Evolutionary conservation across 2,113 vertebrate genomes (phyloP), one percentile per base, ranked within the genome.

Genomic region (Falcunculus frontatus): DNA sequence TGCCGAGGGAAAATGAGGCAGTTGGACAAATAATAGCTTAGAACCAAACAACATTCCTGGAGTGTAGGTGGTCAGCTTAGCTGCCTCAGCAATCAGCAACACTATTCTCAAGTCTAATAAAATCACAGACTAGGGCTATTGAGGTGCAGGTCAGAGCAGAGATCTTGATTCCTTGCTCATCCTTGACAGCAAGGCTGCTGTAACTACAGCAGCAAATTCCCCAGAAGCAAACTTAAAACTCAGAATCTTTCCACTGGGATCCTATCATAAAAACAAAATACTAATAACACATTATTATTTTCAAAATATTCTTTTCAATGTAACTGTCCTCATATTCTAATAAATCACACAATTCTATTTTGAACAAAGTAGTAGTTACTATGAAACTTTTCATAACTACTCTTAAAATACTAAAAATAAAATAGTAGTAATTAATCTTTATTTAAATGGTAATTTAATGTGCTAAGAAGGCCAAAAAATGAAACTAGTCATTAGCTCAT

Each of bases 391-490:
- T 90, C 96, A 96, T 96, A 95, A 96, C 88, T 90, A 93, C 88
- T 90, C 88, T 89, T 97, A 95, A 95, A 96, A 95, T 82, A 90
- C 95, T 79, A 92, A 94, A 97, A 95, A 96, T 91, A 96, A 95
- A 92, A 77, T 21, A 77, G 65, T 85, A 93, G 77, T 91, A 96
- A 97, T 96, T 96, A 94, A 96, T 95, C 92, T 96, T 93, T 84
- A 95, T 96, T 96, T 93, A 96, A 96, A 96, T 92, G 90, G 65
- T 90, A 95, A 97, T 97, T 95, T 84, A 94, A 92, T 87, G 80
- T 89, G 84, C 90, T 94, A 96, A 93, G 78, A 94, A 85, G 91
- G 70, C 86, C 63, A 85, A 87, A 96, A 90, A 94, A 91, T 59
- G 90, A 96, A 97, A 95, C 88, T 87, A 86, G 77, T 95, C 77